Base-by-base conservation (phyloP, 2,113 vertebrate species). In the Cyanoliseus patagonus region DNA sequence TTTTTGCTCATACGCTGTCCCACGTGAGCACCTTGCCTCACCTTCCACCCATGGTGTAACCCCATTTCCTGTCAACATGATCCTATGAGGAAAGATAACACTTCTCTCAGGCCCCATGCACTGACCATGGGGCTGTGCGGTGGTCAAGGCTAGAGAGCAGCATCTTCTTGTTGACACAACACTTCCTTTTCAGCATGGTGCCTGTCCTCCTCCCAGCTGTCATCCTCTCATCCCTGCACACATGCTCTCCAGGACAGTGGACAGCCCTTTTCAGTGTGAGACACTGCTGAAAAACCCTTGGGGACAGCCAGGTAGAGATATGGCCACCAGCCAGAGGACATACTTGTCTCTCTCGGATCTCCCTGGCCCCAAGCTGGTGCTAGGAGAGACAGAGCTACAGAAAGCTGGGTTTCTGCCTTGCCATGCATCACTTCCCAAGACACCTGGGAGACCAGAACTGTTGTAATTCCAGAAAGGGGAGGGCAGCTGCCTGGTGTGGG, bases 161-260 rank as follows among this genome's bases (percentile, higher is more conserved):
- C 68, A 70, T 62, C n/a, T 17, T 86, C 17, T 47, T 81, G 22
- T 37, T n/a, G 41, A 83, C 44, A 74, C 18, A 49, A 27, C 23
- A 13, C 35, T 69, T 89, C 59, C 46, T 52, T 49, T 66, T 66
- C 2, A 0, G 16, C 0, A 0, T 0, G 0, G 35, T 39, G 41
- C 37, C 52, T 76, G 47, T 18, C 49, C 19, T 86, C 41, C 35
- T 86, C 41, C 11, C 22, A 77, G 7, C 35, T 17, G 5, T 28
- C 67, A 73, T 55, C 28, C n/a, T 87, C 53, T 77, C 2, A 0
- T 66, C 49, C 39, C 39, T 8, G 0, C 0, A 3, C 28, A 70
- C 17, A 44, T 0, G 0, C 5, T 46, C 13, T 66, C 44, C 51
- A 51, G 57, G 33, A 13, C 39, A 91, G 53, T 2, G 0, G 10